Base-by-base conservation (phyloP, 2,888 invertebrate genomes). In the Scrobipalpa atriplicella region DNA sequence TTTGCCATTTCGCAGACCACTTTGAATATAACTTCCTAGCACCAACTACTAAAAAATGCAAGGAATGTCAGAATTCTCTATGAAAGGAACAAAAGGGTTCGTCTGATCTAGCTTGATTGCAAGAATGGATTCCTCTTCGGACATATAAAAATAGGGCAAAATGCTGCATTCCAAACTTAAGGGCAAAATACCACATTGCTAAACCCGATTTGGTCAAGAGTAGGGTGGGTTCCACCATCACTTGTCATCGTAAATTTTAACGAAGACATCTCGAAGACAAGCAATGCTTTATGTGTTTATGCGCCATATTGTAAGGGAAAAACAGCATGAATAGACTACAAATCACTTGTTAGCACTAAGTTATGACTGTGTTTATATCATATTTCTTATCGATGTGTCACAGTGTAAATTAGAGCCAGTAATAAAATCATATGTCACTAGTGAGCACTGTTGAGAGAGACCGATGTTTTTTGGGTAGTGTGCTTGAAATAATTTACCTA, bases 211-310 rank as follows among this genome's bases (percentile, higher is more conserved):
- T 41, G 21, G 61, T 61, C 41, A 61, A 29, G 36, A 58, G 29
- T 8, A 36, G 56, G 36, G 36, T 39, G 9, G 18, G n/a, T 38
- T 61, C 16, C 41, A 39, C 41, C 41, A 61, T 61, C 29, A 29
- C 61, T 61, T 58, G 58, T 58, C 61, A 39, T 39, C 61, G 39
- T 61, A 58, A 58, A 61, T 61, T 61, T 61, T 41, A 61, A 61
- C 61, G 41, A 41, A 61, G 61, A 61, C 61, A 13, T 16, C 41
- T 41, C 41, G 39, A 60, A 41, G 61, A 61, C 61, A 61, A 61
- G 61, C 39, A 9, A 41, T 61, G 41, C 41, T 61, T 61, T 61
- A 61, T 13, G 61, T n/a, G 54, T n/a, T 58, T 6, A 18, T 18
- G 9, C 47, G 47, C 16, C 38, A 58, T 58, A 38, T 36, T 36